Evolutionary conservation across 2,888 invertebrate species (phyloP).

Genomic region (Carterocephalus palaemon): DNA sequence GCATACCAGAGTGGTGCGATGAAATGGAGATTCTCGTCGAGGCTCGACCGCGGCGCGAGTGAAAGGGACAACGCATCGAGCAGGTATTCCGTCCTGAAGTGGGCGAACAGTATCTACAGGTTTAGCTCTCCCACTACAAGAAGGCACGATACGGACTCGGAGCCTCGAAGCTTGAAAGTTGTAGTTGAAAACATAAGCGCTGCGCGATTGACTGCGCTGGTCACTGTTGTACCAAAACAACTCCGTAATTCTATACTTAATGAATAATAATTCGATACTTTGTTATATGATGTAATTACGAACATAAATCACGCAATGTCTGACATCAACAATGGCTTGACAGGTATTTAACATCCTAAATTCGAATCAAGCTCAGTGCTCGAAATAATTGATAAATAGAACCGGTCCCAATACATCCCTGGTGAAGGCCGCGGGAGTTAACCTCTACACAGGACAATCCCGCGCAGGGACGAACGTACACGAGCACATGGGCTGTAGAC

Average conservation of each 20-base stretch:
- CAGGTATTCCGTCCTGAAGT: conserved; percentile 72
- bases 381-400: conserved; percentile 50
- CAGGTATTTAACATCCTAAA: no score
- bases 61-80: conserved; percentile 63
- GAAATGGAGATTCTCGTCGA: conserved; percentile 60
- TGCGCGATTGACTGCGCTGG: conserved; percentile 44
- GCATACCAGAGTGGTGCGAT: conserved; percentile 76
- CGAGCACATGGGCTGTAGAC: conserved; percentile 46
- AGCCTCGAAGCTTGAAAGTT: conserved; percentile 67
- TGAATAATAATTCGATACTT: no score
- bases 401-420: conserved; percentile 70
- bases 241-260: conserved; percentile 2
- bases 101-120: conserved; percentile 76
- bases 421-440: conserved; percentile 73
- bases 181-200: conserved; percentile 56
- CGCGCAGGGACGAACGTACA: conserved; percentile 53
- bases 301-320: no score
- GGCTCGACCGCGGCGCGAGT: conserved; percentile 45
- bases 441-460: conserved; percentile 65
- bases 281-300: no score
- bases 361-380: conserved; percentile 34
- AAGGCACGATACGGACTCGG: conserved; percentile 70
- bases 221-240: conserved; percentile 30
- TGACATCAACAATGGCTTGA: no score
- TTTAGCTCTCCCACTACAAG: conserved; percentile 78